phyloP scores from a whole-genome alignment of 2,888 invertebrate species.

The Allophyes oxyacanthae region DNA sequence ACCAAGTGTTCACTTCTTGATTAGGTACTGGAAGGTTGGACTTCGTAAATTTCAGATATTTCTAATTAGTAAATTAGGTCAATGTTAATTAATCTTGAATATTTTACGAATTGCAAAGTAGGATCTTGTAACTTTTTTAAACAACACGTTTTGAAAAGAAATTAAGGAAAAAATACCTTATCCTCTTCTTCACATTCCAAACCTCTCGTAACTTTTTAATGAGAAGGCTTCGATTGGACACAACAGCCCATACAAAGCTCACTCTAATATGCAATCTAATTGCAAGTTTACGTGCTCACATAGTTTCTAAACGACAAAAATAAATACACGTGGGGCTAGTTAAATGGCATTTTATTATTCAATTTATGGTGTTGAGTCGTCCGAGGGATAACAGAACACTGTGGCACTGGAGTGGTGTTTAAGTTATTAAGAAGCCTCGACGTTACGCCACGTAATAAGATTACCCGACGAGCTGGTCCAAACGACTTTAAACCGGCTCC shows the following conservation, averaged over 20 bases:
- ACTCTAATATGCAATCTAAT: neutral
- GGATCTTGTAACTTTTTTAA: conserved; percentile 5
- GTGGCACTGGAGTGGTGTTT: conserved; percentile 68
- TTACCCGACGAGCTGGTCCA: conserved; percentile 69
- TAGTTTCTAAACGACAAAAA: conserved; percentile 18
- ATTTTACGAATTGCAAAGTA: conserved; percentile 4
- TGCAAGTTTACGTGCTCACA: conserved; percentile 9
- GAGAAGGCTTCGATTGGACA: conserved; percentile 7
- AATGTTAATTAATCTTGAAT: conserved; percentile 1
- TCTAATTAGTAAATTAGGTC: conserved; percentile 8
- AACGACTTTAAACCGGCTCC: conserved; percentile 42
- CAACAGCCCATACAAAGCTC: conserved; percentile 11
- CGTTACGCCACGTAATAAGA: conserved; percentile 79
- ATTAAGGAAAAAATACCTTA: conserved; percentile 20
- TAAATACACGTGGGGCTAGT: conserved; percentile 20
- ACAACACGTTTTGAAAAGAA: conserved; percentile 1
- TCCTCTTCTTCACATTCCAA: conserved; percentile 6
- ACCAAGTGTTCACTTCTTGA: conserved; percentile 50
- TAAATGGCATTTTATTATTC: conserved; percentile 61
- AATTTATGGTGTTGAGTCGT: conserved; percentile 66
- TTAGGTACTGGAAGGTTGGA: conserved; percentile 5
- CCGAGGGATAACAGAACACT: conserved; percentile 71
- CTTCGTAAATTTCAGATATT: too few species aligned
- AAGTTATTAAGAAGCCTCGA: conserved; percentile 84
- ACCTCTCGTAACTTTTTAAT: conserved; percentile 19